A percentile compares a stretch with the other conserved stretches of the same genome.
phyloP scores from a whole-genome alignment of 2,797 vertebrate genomes.

The Falco berigora region DNA sequence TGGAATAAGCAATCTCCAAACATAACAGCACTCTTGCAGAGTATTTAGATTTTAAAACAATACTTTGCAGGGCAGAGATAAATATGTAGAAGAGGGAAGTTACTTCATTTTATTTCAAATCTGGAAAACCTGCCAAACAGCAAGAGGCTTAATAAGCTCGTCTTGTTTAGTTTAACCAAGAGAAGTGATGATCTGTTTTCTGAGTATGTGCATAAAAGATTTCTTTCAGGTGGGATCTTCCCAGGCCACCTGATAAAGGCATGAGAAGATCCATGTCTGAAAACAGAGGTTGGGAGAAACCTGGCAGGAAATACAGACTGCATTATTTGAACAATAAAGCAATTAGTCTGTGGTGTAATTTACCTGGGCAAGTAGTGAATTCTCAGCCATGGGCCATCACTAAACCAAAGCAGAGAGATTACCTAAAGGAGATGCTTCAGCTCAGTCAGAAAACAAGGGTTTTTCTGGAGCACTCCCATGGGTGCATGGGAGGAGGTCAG shows the following conservation, averaged over 20 bases:
- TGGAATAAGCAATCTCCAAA: background rate
- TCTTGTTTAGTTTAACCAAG: background rate
- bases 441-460: background rate
- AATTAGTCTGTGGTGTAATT: background rate
- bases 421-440: background rate
- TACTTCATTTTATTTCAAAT: background rate
- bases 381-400: background rate
- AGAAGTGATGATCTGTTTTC: background rate
- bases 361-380: background rate
- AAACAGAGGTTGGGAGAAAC: background rate
- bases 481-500: background rate
- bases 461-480: background rate
- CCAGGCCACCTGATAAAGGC: background rate
- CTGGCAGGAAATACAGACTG: background rate
- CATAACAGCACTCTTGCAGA: background rate
- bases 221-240: background rate
- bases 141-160: background rate
- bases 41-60: background rate
- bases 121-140: background rate
- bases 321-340: background rate
- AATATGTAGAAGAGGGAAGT: background rate
- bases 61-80: background rate
- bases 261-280: background rate
- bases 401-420: background rate
- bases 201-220: background rate